Conservation (phyloP, 1,140 invertebrate genomes). For the Papilio helenus region DNA sequence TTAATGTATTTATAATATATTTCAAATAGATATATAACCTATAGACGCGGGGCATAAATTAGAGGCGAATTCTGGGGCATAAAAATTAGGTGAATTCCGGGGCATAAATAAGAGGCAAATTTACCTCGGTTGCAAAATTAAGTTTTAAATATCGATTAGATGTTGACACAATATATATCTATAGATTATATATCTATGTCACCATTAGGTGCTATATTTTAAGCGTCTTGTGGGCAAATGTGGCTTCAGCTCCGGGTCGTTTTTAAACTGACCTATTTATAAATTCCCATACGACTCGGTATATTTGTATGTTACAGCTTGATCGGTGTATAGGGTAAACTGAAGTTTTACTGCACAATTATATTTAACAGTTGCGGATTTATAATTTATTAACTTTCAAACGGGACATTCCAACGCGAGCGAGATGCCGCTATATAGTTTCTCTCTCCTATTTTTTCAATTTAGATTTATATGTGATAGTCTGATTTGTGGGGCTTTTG, state of each 20-base stretch:
- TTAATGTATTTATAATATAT: slow-evolving; percentile 51
- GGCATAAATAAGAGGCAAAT: no score
- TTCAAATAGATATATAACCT: no score
- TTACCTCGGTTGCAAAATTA: no score
- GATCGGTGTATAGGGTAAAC: slow-evolving; percentile 25
- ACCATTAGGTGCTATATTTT: slow-evolving; percentile 67
- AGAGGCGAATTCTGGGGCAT: no score
- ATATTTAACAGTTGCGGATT: background rate
- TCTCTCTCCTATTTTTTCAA: background rate
- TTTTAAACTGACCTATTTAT: background rate
- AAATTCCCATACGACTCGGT: background rate
- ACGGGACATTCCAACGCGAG: slow-evolving; percentile 21
- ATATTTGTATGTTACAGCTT: slow-evolving; percentile 11
- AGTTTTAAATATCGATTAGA: no score
- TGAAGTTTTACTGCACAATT: slow-evolving; percentile 14
- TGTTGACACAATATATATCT: no score
- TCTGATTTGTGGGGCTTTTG: slow-evolving; percentile 1
- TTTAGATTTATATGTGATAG: background rate
- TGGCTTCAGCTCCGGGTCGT: slow-evolving; percentile 9
- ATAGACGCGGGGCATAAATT: no score
- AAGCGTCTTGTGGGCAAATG: slow-evolving; percentile 42
- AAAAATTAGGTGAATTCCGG: no score
- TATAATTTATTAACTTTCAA: background rate
- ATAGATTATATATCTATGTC: slow-evolving; percentile 45
- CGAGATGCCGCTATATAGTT: slow-evolving; percentile 11